Conservation (phyloP, 2,888 invertebrate genomes). For the Aromia moschata region DNA sequence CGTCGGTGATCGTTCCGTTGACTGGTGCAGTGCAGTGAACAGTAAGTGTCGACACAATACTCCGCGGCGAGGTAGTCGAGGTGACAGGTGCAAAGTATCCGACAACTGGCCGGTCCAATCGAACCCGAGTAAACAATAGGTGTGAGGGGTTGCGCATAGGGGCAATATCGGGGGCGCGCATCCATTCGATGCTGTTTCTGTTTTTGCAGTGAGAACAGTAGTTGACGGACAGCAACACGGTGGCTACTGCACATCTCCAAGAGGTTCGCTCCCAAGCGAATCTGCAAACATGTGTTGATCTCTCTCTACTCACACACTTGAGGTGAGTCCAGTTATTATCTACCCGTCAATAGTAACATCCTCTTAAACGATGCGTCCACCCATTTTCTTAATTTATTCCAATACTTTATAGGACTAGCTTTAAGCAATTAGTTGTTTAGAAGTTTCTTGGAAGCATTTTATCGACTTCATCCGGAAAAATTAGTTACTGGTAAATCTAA, state of each 20-base stretch:
- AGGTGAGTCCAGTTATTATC: constrained; percentile 59
- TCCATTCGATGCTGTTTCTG: constrained; percentile 48
- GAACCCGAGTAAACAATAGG: constrained; percentile 57
- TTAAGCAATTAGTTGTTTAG: no score
- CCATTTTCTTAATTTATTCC: no score
- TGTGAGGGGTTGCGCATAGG: constrained; percentile 55
- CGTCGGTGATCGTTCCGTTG: constrained; percentile 47
- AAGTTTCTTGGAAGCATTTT: no score
- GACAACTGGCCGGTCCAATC: constrained; percentile 46
- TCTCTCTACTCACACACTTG: constrained; percentile 57
- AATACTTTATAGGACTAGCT: no score
- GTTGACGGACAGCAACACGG: constrained; percentile 57
- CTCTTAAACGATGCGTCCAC: no score
- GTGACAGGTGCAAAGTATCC: constrained; percentile 45
- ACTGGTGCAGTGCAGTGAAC: constrained; percentile 43
- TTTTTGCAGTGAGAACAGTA: constrained; percentile 57
- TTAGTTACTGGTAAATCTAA: no score
- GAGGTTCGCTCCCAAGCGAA: constrained; percentile 62
- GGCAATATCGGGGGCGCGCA: constrained; percentile 51
- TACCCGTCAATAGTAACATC: no score
- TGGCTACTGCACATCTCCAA: constrained; percentile 62
- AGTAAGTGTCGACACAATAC: constrained; percentile 45
- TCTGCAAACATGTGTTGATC: constrained; percentile 62
- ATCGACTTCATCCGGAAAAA: no score
- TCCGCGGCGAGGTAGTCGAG: constrained; percentile 44